Base-by-base conservation (phyloP, 35 echinoderm and acorn worm genomes). In the Ophioderma brevispina region DNA sequence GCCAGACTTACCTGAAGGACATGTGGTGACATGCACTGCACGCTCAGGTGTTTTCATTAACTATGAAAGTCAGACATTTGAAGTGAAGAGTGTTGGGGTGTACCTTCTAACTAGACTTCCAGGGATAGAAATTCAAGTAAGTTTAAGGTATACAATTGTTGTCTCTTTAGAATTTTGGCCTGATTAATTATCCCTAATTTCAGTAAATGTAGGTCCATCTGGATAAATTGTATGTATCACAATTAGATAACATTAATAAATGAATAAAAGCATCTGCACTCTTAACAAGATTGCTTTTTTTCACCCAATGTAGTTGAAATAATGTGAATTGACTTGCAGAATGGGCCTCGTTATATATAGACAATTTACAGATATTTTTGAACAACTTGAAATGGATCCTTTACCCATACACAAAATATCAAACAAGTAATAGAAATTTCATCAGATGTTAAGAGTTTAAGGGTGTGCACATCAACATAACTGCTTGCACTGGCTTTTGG, bases 51-150 rank as follows among this genome's bases (percentile, higher is more conserved):
- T 77, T 13, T 39, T 87, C 19, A 87, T 85, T 4, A 94, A 94
- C 64, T 94, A 81, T 87, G 77, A 86, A 40, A 78, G 84, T 31
- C 31, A 80, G 23, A 80, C 30, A 18, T 90, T 86, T 81, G 76
- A 86, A 23, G 84, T 94, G 37, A 55, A 42, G 25, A 84, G 76
- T 35, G 78, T 85, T 81, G 93, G 87, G 35, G 64, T 90, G 34
- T 86, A 86, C 50, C 28, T 28, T 36, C 88, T 94, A 13, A 59
- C 88, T 19, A 86, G 86, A 63, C 82, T 85, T 80, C 81, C 81
- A 82, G 84, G 79, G 36, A 70, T 90, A 18, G 84, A 94, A 81
- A 76, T 94, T 76, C 93, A 94, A 87, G 93, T 94, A 86, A 50
- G 32, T 52, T 18, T 35, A n/a, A n/a, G n/a, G n/a, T 3, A n/a